A percentile compares a stretch with the other conserved stretches of the same genome.
Conservation (phyloP, 2,113 vertebrate species). For the Ahaetulla prasina region DNA sequence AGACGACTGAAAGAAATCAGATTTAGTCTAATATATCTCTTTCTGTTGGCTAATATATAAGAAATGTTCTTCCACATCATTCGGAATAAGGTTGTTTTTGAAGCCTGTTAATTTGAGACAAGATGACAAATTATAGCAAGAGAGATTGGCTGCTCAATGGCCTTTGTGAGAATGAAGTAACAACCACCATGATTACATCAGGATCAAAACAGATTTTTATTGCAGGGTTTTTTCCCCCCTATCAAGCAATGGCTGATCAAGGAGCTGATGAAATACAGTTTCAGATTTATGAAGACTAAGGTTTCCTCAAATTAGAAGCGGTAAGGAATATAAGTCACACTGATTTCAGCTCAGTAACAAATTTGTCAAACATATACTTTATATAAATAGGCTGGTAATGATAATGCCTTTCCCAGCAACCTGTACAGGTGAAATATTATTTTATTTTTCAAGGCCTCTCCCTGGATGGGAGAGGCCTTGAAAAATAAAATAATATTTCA, state of each 20-base stretch:
- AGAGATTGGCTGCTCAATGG: not conserved
- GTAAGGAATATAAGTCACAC: not conserved
- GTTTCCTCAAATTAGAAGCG: not conserved
- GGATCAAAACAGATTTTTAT: not conserved
- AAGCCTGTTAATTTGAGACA: not conserved
- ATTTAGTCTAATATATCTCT: not conserved
- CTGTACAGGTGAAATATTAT: not conserved
- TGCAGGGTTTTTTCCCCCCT: not conserved
- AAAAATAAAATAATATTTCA: too few relatives aligned
- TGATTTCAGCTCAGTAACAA: conserved; percentile 5
- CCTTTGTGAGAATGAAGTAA: not conserved
- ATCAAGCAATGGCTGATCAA: not conserved
- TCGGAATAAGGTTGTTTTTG: not conserved
- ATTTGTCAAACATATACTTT: not conserved
- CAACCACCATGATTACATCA: not conserved
- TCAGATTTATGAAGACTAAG: conserved; percentile 3
- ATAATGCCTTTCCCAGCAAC: not conserved
- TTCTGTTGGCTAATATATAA: not conserved
- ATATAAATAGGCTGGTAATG: not conserved
- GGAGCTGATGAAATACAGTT: not conserved
- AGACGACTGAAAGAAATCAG: not conserved
- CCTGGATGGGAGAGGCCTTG: too few relatives aligned
- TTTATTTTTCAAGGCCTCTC: not conserved
- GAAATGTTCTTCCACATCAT: not conserved
- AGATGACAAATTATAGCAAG: not conserved